Evolutionary conservation across 2,888 invertebrate species (phyloP), one percentile per base, ranked within the genome.

Genomic region (Apotomis turbidana): DNA sequence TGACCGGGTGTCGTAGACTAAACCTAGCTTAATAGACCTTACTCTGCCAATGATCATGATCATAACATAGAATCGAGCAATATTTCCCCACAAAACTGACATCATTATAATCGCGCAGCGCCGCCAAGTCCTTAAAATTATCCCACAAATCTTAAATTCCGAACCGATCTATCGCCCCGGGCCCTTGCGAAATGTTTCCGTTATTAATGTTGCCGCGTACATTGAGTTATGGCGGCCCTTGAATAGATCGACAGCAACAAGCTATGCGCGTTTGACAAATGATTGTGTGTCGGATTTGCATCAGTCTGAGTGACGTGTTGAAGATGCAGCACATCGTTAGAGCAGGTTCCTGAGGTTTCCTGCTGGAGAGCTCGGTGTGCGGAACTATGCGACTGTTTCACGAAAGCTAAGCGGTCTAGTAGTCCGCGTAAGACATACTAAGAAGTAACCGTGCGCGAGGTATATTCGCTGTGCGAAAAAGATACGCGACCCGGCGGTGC

Each of bases 121-220:
- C 66, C 46, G 36, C 58, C 55, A 15, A 51, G 62, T 63, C 38
- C 49, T 61, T 57, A 68, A 71, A 70, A 71, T 71, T 71, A 71
- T 64, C 51, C 70, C 55, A 46, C 69, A 41, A 71, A 57, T 70
- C 55, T 70, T 55, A 27, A 66, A 61, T 68, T 67, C 55, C 67
- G 5, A 49, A 15, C 69, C 55, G 54, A 71, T 71, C 71, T 62
- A 67, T 71, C 71, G 67, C 71, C 71, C 15, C 15, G 49, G 51
- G 60, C 71, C 61, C 61, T 71, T 68, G 72, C 68, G 59, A 68
- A 72, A 72, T 57, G 52, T 57, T 38, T 54, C 68, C 63, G 68
- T 68, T 72, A 72, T 68, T 63, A 68, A 72, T 68, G 67, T 66
- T 9, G 62, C 57, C 68, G 46, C 63, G 54, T 58, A 57, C 54